Evolutionary conservation across 2,888 invertebrate species (phyloP).

Genomic region (Meiosimyza platycephala): DNA sequence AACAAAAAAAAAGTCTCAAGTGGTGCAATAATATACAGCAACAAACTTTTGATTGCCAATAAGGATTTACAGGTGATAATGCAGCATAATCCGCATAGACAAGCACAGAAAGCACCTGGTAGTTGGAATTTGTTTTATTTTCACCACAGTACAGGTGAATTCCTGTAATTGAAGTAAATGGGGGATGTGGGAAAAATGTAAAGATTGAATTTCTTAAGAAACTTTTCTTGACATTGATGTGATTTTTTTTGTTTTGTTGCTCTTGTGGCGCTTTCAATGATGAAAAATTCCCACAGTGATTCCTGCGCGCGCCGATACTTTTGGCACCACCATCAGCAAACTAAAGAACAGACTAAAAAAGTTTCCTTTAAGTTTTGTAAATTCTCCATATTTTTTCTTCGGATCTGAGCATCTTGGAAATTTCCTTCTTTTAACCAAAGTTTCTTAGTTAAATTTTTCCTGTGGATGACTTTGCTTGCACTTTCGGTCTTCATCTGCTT

Average conservation of each 20-base stretch:
- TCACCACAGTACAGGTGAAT: not conserved
- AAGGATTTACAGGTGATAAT: conserved; percentile 63
- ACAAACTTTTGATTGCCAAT: conserved; percentile 62
- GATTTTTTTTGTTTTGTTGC: conserved; percentile 3
- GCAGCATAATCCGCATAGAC: conserved; percentile 52
- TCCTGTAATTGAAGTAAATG: not conserved
- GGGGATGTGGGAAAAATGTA: no score
- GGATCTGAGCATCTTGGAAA: not conserved
- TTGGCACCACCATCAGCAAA: not conserved
- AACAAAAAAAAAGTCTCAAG: not conserved
- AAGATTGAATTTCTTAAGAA: not conserved
- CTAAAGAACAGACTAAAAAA: conserved; percentile 3
- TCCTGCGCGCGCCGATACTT: not conserved
- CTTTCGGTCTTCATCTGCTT: conserved; percentile 38
- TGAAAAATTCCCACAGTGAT: no score
- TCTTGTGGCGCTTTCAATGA: not conserved
- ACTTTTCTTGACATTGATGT: conserved; percentile 13
- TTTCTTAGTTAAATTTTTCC: conserved; percentile 19
- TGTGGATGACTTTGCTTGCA: conserved; percentile 12
- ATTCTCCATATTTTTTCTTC: conserved; percentile 1
- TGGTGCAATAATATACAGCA: conserved; percentile 31
- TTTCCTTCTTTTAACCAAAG: conserved; percentile 2
- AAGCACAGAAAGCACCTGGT: conserved; percentile 4
- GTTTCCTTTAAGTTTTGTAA: conserved; percentile 21
- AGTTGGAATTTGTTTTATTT: no score